These are phyloP conservation scores for Arothron firmamentum DNA, from an alignment of 2,113 vertebrate genomes.

Conservation along the genomic window DNA sequence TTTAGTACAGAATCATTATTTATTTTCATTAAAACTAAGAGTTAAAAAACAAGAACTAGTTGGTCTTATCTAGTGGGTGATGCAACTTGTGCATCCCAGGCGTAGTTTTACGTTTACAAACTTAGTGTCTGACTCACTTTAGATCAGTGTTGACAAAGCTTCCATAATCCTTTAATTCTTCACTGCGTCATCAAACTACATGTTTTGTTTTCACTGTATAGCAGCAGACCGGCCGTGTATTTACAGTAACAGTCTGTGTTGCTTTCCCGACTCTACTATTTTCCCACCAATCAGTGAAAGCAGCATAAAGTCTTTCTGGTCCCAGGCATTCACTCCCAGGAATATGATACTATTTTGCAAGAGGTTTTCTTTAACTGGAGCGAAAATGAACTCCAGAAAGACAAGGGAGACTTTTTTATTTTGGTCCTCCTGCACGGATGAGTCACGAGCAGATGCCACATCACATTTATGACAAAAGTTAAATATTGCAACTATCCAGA, in stretches of 20 bases:
- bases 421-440: constrained; percentile 19
- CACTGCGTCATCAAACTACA: background rate
- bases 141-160: background rate
- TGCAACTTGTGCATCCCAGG: too few species aligned
- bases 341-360: constrained; percentile 59
- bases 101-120: too few species aligned
- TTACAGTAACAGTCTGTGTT: constrained; percentile 6
- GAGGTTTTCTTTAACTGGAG: constrained; percentile 46
- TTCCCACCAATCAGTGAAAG: constrained; percentile 24
- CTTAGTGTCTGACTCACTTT: background rate
- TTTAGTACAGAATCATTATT: too few species aligned
- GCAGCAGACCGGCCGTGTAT: background rate
- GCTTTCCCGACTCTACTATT: constrained; percentile 6
- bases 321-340: constrained; percentile 41
- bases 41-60: too few species aligned
- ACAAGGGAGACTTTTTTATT: constrained; percentile 17
- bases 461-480: constrained; percentile 35
- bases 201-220: background rate
- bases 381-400: constrained; percentile 49
- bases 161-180: background rate
- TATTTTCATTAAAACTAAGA: too few species aligned
- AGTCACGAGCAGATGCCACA: constrained; percentile 23
- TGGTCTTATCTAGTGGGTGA: too few species aligned
- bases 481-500: background rate
- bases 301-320: constrained; percentile 42